Percentiles rank a stretch among this genome's conserved stretches.
Evolutionary conservation across 2,797 vertebrate genomes (phyloP).

Genomic region (Sciurus vulgaris): DNA sequence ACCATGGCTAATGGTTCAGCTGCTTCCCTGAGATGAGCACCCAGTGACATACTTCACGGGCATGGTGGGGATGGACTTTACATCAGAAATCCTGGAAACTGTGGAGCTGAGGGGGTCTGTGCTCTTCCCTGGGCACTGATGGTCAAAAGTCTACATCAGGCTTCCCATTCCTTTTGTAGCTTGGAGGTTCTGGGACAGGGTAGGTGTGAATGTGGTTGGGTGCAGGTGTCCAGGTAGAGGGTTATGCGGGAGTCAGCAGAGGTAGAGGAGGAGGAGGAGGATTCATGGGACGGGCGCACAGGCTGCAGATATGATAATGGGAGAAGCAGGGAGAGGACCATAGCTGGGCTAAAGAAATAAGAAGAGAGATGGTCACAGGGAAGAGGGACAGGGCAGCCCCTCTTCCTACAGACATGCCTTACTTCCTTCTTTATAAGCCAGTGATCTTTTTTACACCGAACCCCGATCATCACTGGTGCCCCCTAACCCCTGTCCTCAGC

Average conservation of each 20-base stretch:
- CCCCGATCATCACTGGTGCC: neutral
- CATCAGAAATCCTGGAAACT: neutral
- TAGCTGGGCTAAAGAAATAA: neutral
- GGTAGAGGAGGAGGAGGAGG: neutral
- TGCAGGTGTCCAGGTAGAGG: neutral
- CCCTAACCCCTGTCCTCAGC: neutral
- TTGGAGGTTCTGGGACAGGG: neutral
- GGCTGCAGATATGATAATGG: neutral
- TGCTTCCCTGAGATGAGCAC: neutral
- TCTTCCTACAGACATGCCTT: neutral
- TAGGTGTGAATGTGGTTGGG: neutral
- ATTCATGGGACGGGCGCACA: rapidly evolving
- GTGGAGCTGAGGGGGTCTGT: neutral
- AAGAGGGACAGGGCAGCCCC: neutral
- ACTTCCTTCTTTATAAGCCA: neutral
- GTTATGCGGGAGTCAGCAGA: neutral
- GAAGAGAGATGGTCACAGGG: neutral
- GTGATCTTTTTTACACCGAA: neutral
- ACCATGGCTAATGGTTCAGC: neutral
- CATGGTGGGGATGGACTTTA: neutral
- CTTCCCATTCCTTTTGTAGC: neutral
- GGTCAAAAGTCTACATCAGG: neutral
- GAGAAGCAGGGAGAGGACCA: neutral
- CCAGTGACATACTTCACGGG: neutral
- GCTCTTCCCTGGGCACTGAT: neutral